Percentiles rank a stretch among this genome's conserved stretches.
phyloP scores from a whole-genome alignment of 2,797 vertebrate genomes.

The Sphenopsis melanotis region DNA sequence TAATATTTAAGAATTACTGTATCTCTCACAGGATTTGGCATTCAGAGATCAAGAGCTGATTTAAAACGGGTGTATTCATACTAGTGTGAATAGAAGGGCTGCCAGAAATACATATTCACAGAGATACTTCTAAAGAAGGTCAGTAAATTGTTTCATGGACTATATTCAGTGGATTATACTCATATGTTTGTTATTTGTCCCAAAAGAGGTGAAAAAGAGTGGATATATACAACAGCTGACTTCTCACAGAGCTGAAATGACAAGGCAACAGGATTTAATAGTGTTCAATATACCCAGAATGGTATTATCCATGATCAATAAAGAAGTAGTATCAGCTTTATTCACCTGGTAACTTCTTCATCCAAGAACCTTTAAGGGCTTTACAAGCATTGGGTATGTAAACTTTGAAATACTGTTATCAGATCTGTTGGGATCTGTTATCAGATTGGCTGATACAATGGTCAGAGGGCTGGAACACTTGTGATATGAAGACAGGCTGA shows the following conservation, averaged over 20 bases:
- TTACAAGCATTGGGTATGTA: not conserved
- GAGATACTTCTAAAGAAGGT: conserved; percentile 24
- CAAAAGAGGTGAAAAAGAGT: not conserved
- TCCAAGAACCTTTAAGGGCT: not conserved
- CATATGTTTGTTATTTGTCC: conserved; percentile 24
- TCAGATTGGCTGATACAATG: not conserved
- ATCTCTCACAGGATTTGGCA: not conserved
- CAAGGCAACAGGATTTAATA: not conserved
- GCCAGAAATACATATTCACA: not conserved
- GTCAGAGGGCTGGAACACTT: not conserved
- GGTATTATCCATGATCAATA: not conserved
- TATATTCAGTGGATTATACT: not conserved
- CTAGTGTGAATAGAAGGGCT: not conserved
- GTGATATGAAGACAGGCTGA: not conserved
- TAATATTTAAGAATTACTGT: conserved; percentile 20
- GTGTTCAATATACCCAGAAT: not conserved
- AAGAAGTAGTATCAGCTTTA: not conserved
- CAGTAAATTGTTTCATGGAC: not conserved
- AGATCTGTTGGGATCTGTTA: not conserved
- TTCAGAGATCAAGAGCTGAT: conserved; percentile 34
- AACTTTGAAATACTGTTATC: not conserved
- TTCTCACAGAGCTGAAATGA: not conserved
- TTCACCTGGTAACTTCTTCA: not conserved
- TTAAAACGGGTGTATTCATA: conserved; percentile 1
- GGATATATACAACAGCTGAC: not conserved